phyloP scores from a whole-genome alignment of 2,888 invertebrate species.

The Syrista parreyssii region DNA sequence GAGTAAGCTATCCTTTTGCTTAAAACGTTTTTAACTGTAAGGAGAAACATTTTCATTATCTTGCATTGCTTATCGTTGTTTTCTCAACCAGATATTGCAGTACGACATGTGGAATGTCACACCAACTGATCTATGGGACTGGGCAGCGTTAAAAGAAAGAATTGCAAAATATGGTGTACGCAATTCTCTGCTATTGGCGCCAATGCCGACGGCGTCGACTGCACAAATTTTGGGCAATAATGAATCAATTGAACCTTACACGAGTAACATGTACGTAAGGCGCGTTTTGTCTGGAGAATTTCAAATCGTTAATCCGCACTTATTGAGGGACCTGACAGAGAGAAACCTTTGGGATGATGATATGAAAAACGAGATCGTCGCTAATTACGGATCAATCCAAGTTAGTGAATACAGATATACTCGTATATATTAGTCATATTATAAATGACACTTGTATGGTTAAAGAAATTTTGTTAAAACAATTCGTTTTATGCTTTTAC shows the following conservation, averaged over 20 bases:
- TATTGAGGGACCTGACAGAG: conserved; percentile 72
- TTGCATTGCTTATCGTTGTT: neutral
- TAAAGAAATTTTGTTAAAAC: neutral
- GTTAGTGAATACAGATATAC: neutral
- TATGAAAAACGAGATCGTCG: conserved; percentile 71
- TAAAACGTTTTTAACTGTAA: neutral
- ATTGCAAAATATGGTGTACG: conserved; percentile 72
- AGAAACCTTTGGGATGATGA: conserved; percentile 70
- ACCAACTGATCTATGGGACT: conserved; percentile 69
- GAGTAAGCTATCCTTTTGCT: conserved; percentile 41
- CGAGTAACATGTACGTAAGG: conserved; percentile 73
- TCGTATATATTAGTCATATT: neutral
- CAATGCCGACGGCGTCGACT: conserved; percentile 76
- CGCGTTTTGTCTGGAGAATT: conserved; percentile 73
- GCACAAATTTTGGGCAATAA: conserved; percentile 77
- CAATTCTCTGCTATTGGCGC: conserved; percentile 72
- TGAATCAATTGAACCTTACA: conserved; percentile 74
- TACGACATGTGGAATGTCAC: conserved; percentile 94
- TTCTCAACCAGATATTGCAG: conserved; percentile 76
- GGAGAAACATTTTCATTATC: neutral
- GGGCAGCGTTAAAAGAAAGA: conserved; percentile 68
- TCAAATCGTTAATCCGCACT: conserved; percentile 72
- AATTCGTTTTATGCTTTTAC: neutral
- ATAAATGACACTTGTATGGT: neutral
- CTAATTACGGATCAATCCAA: conserved; percentile 71